phyloP scores from a whole-genome alignment of 2,113 vertebrate genomes.

The Percopsis transmontana region DNA sequence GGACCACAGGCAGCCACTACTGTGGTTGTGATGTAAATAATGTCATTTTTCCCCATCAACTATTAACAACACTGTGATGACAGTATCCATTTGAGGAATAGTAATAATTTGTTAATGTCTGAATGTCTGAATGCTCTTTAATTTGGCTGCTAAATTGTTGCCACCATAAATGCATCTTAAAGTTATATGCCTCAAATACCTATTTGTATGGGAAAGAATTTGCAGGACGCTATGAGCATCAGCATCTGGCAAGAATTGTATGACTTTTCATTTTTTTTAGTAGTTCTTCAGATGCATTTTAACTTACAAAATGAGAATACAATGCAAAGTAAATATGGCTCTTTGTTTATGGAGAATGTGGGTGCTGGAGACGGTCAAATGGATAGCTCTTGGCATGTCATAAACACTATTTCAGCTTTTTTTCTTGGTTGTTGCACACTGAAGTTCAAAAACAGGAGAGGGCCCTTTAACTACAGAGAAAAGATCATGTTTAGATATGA shows the following conservation, averaged over 20 bases:
- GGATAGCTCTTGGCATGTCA: background rate
- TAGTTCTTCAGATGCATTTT: background rate
- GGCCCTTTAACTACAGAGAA: background rate
- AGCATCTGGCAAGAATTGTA: background rate
- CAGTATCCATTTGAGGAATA: background rate
- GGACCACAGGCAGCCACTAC: slow-evolving; percentile 1
- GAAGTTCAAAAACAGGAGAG: background rate
- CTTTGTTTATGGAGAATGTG: slow-evolving; percentile 28
- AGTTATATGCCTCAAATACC: background rate
- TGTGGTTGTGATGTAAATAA: background rate
- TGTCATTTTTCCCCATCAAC: background rate
- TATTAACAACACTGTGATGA: background rate
- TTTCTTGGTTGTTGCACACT: background rate
- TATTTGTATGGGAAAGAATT: background rate
- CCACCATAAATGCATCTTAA: background rate
- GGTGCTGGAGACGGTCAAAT: slow-evolving; percentile 3
- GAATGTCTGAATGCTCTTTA: no score
- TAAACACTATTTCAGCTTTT: slow-evolving; percentile 7
- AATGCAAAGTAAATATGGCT: background rate
- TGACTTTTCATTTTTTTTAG: background rate
- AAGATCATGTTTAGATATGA: slow-evolving; percentile 3
- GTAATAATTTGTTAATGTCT: no score
- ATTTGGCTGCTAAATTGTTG: no score
- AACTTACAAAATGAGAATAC: background rate
- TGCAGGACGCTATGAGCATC: background rate